These are phyloP conservation scores for Melanophora roralis DNA, from an alignment of 2,888 invertebrate genomes.

Conservation along the genomic window DNA sequence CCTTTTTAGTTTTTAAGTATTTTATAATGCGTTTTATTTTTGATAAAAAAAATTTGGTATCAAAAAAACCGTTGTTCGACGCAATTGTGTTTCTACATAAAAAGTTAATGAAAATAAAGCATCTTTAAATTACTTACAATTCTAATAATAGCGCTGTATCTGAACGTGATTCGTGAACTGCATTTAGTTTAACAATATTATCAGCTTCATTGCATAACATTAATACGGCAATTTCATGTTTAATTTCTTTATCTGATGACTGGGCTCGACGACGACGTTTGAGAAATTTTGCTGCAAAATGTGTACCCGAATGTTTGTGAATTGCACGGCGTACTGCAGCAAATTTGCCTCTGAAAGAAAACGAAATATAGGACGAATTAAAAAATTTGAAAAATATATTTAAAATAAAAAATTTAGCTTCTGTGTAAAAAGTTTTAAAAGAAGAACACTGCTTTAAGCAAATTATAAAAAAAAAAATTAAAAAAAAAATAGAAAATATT, in stretches of 20 bases:
- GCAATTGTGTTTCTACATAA: no score
- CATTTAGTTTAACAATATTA: conserved; percentile 92
- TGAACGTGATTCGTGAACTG: conserved; percentile 87
- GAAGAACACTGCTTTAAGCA: no score
- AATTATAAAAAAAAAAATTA: no score
- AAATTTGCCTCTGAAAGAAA: conserved; percentile 91
- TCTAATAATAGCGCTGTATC: conserved; percentile 93
- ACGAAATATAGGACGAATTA: neutral
- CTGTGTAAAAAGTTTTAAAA: no score
- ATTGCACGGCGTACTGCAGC: conserved; percentile 95
- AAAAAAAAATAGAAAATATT: no score
- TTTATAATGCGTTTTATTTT: no score
- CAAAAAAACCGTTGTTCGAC: no score
- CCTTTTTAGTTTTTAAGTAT: no score
- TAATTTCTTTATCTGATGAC: conserved; percentile 91
- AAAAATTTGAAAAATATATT: neutral
- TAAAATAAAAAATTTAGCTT: no score
- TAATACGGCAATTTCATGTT: conserved; percentile 95
- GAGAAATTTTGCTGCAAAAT: conserved; percentile 97
- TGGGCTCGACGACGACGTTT: conserved; percentile 92
- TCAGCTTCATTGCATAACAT: conserved; percentile 89
- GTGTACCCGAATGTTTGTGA: conserved; percentile 89
- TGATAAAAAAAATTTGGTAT: no score
- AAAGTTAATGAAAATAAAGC: no score
- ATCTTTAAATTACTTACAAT: no score